Base-by-base conservation (phyloP, 1,140 invertebrate genomes). In the Cheumatopsyche charites region DNA sequence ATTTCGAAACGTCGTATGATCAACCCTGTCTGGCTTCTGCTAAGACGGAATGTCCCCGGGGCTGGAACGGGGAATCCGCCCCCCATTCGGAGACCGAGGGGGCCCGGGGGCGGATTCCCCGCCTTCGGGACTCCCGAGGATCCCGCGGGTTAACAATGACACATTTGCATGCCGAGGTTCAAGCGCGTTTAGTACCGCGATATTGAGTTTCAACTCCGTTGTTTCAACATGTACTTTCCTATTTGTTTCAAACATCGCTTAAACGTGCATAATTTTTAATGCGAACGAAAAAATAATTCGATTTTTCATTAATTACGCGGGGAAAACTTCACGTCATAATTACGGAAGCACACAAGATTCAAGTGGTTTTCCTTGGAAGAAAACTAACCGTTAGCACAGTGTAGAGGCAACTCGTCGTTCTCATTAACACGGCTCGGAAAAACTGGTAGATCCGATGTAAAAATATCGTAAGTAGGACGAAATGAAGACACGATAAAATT, bases 1-100 rank as follows among this genome's bases (percentile, higher is more conserved):
- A n/a, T n/a, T 19, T 21, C 45, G 71, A 42, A 42, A 42, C 62
- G 65, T 43, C 49, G 62, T 73, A 75, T 72, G 74, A 75, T 73
- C n/a, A n/a, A 71, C 70, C 68, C 61, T 62, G 49, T 67, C 65
- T 67, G 45, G 43, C 65, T 17, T 45, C 65, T 21, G n/a, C 26
- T 12, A 19, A 25, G 55, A 19, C 17, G 21, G n/a, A n/a, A n/a
- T n/a, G n/a, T n/a, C 4, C 55, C 4, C 1, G 12, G 55, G 21
- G 55, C 23, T n/a, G n/a, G 49, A 17, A 2, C 15, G 49, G 12
- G 23, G 55, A 58, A 26, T 25, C 19, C 29, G 29, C 29, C 29
- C 29, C 47, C 21, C 55, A 12, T n/a, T n/a, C n/a, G n/a, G n/a
- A n/a, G n/a, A n/a, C n/a, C n/a, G n/a, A n/a, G n/a, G 17, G 9